Conservation (phyloP, 2,797 vertebrate species). For the Chrosomus eos region DNA sequence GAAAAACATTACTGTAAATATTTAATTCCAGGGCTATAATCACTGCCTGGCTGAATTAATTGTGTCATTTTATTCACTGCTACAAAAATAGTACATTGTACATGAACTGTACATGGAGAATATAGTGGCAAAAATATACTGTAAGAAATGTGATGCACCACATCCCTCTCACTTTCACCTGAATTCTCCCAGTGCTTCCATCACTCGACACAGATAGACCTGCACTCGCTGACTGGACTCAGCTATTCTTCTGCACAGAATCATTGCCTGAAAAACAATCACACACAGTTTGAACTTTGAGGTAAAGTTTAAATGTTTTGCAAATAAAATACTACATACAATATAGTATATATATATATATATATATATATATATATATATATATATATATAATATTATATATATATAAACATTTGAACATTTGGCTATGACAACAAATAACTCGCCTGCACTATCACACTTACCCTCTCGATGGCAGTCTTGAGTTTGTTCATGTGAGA, state of each 20-base stretch:
- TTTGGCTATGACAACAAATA: not conserved
- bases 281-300: not conserved
- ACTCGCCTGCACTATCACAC: not conserved
- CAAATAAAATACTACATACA: not conserved
- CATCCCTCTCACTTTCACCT: conserved; percentile 72
- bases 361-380: too few species aligned
- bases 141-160: not conserved
- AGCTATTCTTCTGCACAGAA: conserved; percentile 85
- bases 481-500: conserved; percentile 89
- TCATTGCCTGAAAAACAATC: conserved; percentile 80
- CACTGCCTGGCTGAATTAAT: not conserved
- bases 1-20: not conserved
- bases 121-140: not conserved
- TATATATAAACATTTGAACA: too few species aligned
- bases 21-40: not conserved
- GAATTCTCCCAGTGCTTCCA: conserved; percentile 88
- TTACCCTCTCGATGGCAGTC: conserved; percentile 86
- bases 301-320: not conserved
- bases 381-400: too few species aligned
- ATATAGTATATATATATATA: too few species aligned
- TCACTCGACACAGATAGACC: conserved; percentile 84
- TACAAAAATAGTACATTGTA: not conserved
- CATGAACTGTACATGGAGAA: not conserved
- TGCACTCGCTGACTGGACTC: conserved; percentile 87
- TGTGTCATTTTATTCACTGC: not conserved